These are phyloP conservation scores for Stictocephala bisonia DNA, from an alignment of 2,888 invertebrate species.

Conservation along the genomic window DNA sequence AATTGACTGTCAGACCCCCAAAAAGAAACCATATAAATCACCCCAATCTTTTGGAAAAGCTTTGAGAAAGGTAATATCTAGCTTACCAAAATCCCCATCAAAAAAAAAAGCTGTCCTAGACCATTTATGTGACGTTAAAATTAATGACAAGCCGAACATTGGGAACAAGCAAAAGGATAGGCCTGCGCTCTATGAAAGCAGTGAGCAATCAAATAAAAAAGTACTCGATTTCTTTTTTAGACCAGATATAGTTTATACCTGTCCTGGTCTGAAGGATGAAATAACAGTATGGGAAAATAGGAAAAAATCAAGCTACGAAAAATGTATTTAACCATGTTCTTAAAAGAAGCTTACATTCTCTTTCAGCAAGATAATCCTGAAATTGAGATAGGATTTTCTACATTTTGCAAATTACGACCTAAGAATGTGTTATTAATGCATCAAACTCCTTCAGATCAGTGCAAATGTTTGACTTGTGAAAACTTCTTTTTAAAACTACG, in stretches of 20 bases:
- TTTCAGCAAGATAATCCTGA: not conserved
- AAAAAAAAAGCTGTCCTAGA: conserved; percentile 13
- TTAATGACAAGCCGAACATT: not conserved
- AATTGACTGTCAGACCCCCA: no score
- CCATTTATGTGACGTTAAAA: not conserved
- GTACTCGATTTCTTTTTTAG: not conserved
- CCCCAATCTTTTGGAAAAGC: conserved; percentile 21
- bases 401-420: conserved; percentile 25
- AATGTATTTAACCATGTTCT: conserved; percentile 1
- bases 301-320: no score
- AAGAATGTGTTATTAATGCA: conserved; percentile 13
- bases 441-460: conserved; percentile 14
- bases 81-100: conserved; percentile 16
- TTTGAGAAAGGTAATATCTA: conserved; percentile 9
- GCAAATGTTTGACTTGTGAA: conserved; percentile 11
- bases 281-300: not conserved
- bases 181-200: not conserved
- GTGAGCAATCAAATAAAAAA: no score
- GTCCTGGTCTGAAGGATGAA: conserved; percentile 7
- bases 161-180: not conserved
- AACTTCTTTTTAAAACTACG: conserved; percentile 18
- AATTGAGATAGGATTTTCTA: conserved; percentile 11
- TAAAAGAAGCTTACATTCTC: conserved; percentile 21
- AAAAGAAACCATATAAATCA: conserved; percentile 25
- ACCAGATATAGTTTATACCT: not conserved